Conservation (phyloP, 2,888 invertebrate species). For the Zootermopsis nevadensis region DNA sequence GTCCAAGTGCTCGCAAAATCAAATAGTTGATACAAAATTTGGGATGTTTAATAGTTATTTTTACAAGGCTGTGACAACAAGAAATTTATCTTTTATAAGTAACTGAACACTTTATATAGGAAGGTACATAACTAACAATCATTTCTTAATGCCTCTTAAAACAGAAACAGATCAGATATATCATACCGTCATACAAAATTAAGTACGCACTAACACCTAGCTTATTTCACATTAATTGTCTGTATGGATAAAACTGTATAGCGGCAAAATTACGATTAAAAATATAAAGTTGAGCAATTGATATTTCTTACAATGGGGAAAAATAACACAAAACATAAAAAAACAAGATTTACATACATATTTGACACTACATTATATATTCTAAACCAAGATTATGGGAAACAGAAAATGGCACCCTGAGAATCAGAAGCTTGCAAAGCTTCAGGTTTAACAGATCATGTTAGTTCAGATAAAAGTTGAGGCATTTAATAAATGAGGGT, state of each 20-base stretch:
- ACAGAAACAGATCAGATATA: conserved; percentile 46
- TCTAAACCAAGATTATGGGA: conserved; percentile 36
- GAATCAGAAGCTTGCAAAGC: conserved; percentile 52
- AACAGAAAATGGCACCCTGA: conserved; percentile 61
- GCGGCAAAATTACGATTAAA: conserved; percentile 43
- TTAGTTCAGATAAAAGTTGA: conserved; percentile 45
- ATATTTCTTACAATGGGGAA: conserved; percentile 49
- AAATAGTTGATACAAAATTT: background rate
- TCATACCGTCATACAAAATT: conserved; percentile 15
- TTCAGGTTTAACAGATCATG: conserved; percentile 46
- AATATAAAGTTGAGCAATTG: conserved; percentile 52
- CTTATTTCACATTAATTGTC: conserved; percentile 1
- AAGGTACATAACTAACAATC: conserved; percentile 25
- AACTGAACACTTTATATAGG: background rate
- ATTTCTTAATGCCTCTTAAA: conserved; percentile 46
- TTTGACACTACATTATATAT: conserved; percentile 40
- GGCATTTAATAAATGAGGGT: conserved; percentile 32
- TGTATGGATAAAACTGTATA: background rate
- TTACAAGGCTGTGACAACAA: background rate
- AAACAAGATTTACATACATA: conserved; percentile 46
- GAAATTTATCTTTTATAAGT: background rate
- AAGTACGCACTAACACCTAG: conserved; percentile 7
- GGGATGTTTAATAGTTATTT: background rate
- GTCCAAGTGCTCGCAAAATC: conserved; percentile 19
- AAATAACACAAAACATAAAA: conserved; percentile 40